Conservation (phyloP, 2,797 vertebrate species). For the Capromys pilorides region DNA sequence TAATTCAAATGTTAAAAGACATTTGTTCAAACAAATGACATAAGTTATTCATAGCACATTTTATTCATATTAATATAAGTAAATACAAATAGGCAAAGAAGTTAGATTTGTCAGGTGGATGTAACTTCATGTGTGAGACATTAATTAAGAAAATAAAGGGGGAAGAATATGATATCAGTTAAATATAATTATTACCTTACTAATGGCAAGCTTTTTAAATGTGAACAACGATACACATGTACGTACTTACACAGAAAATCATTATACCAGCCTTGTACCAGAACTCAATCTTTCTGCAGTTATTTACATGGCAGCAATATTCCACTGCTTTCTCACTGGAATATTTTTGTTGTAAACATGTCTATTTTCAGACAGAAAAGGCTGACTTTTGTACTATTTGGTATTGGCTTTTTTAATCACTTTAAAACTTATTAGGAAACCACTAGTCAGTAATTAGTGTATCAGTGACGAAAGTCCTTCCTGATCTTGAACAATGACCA, state of each 20-base stretch:
- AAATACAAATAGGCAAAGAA: constrained; percentile 75
- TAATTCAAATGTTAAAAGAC: constrained; percentile 72
- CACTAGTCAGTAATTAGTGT: not conserved
- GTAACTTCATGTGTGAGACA: constrained; percentile 79
- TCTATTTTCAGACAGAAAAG: constrained; percentile 37
- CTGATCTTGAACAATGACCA: not conserved
- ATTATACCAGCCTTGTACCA: not conserved
- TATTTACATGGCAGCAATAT: not conserved
- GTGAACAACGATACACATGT: not conserved
- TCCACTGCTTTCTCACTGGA: not conserved
- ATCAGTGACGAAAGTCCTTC: not conserved
- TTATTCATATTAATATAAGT: constrained; percentile 80
- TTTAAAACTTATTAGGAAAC: constrained; percentile 13
- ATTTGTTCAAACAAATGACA: constrained; percentile 73
- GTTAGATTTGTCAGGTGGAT: constrained; percentile 80
- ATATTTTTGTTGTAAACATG: not conserved
- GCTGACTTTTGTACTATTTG: not conserved
- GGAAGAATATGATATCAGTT: constrained; percentile 74
- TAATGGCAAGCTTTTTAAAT: not conserved
- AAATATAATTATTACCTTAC: constrained; percentile 53
- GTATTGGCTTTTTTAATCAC: constrained; percentile 9
- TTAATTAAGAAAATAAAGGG: constrained; percentile 11
- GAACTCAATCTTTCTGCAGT: not conserved
- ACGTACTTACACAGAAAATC: not conserved
- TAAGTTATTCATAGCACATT: constrained; percentile 73